Evolutionary conservation across 2,888 invertebrate genomes (phyloP).

Genomic region (Listrodromus nycthemerus): DNA sequence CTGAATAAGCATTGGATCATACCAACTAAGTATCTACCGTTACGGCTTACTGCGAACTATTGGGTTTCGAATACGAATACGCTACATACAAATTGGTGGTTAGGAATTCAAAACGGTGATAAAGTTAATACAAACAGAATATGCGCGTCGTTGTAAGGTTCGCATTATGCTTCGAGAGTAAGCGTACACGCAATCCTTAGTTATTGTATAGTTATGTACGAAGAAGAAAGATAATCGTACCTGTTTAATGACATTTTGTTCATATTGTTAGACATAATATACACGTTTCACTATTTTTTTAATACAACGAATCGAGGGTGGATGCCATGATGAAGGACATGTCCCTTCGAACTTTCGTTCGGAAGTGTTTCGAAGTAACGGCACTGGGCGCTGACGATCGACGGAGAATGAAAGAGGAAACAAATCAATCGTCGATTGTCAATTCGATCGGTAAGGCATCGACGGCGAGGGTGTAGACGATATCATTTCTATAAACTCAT

Average conservation of each 20-base stretch:
- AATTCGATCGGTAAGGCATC: no score
- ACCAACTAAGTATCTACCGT: not conserved
- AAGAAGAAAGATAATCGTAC: conserved; percentile 47
- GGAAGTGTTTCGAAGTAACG: no score
- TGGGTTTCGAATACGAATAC: not conserved
- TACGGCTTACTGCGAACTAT: not conserved
- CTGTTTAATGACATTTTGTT: conserved; percentile 72
- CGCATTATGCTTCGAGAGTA: not conserved
- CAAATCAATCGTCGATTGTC: no score
- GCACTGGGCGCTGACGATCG: no score
- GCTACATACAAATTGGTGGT: not conserved
- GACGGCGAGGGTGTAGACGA: no score
- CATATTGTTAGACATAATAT: conserved; percentile 55
- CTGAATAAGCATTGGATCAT: not conserved
- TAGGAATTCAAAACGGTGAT: not conserved
- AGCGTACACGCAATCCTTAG: not conserved
- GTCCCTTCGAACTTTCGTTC: not conserved
- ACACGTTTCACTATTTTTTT: not conserved
- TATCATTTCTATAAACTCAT: no score
- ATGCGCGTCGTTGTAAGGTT: not conserved
- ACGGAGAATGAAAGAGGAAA: no score
- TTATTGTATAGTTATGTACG: not conserved
- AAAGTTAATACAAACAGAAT: not conserved
- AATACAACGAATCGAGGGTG: not conserved
- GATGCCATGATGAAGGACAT: not conserved